Base-by-base conservation (phyloP, 2,888 invertebrate genomes). In the Pomacea canaliculata region DNA sequence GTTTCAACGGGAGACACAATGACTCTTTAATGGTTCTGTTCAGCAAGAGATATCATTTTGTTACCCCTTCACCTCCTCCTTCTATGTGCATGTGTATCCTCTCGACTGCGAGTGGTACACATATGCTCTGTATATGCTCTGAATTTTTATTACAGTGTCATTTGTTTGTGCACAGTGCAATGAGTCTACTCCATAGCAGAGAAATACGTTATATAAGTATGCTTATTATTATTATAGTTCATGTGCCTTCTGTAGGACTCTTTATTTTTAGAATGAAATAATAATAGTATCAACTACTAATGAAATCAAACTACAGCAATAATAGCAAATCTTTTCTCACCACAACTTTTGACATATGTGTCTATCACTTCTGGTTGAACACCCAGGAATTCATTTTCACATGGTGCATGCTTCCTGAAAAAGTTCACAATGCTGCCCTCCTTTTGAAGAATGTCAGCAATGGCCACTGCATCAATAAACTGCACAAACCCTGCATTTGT, bases 301-400 rank as follows among this genome's bases (percentile, higher is more conserved):
- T 18, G 60, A 60, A 60, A n/a, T 60, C 2, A 60, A 60, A 19
- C n/a, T 19, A 7, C 16, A 60, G n/a, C 16, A 5, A 60, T 19
- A 60, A 5, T 60, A 19, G 16, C 60, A 19, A 60, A 69, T 18
- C 65, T 49, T 13, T 51, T 82, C 91, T 87, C 88, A 93, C 93
- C 97, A 92, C 98, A 91, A 75, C 91, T 91, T 83, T 90, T 90
- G 7, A 99, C 95, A 89, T 99, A 99, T 0, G 97, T 98, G 89
- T 99, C 99, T 96, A 99, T 97, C 18, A 97, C 96, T 87, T 98
- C 97, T 0, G 97, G 93, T 37, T 95, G 93, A 81, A 99, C 96
- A 18, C 97, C 98, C 89, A 96, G 97, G 0, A 97, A 95, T 0
- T 95, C 96, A 74, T 92, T 94, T 84, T 97, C 96, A 76, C 95